These are phyloP conservation scores for Oxyruncus cristatus DNA, from an alignment of 2,113 vertebrate species.

Conservation along the genomic window DNA sequence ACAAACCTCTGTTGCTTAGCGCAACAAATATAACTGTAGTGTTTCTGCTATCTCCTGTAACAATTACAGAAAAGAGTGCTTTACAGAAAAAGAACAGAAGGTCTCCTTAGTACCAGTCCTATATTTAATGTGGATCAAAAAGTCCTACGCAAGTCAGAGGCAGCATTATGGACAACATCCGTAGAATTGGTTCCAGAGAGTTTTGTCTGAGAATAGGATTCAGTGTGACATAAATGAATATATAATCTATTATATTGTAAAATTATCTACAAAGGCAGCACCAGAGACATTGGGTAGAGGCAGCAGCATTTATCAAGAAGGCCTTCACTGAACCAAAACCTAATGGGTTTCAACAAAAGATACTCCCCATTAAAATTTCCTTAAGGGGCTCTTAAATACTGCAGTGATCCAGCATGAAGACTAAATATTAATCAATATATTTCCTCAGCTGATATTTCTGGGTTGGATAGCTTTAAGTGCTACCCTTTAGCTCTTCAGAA, in stretches of 20 bases:
- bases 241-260: neutral
- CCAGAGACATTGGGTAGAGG: neutral
- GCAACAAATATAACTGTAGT: neutral
- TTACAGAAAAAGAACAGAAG: neutral
- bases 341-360: neutral
- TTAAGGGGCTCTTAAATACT: neutral
- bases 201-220: neutral
- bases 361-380: neutral
- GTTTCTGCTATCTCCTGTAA: neutral
- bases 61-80: neutral
- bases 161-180: neutral
- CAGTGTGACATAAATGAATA: fast-evolving
- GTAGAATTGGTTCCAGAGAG: neutral
- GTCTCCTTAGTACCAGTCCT: neutral
- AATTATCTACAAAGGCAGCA: neutral
- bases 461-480: neutral
- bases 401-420: neutral
- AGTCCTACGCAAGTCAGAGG: fast-evolving
- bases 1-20: neutral
- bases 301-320: neutral
- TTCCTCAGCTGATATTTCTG: neutral
- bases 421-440: neutral
- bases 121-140: neutral
- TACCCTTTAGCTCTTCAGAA: neutral
- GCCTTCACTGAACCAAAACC: neutral